Conservation (phyloP, 1,140 invertebrate species). For the Phymastichus coffea region DNA sequence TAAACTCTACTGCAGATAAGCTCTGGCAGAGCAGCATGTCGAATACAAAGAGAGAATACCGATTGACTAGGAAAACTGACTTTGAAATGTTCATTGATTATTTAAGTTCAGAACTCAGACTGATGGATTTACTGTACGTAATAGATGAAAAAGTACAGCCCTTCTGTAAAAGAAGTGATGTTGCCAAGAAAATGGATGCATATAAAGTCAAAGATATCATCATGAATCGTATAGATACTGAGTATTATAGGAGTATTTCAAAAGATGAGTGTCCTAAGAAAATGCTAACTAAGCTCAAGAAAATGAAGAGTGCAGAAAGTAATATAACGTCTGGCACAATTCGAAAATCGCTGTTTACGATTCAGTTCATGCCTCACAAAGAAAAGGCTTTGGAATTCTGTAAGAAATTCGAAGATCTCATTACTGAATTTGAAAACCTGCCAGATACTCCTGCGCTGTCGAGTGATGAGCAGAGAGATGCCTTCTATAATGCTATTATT, state of each 20-base stretch:
- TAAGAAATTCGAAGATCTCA: slow-evolving; percentile 1
- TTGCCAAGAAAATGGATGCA: slow-evolving; percentile 16
- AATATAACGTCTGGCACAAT: neutral
- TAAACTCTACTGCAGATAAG: no score
- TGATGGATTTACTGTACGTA: neutral
- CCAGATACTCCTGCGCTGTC: neutral
- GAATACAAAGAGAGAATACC: neutral
- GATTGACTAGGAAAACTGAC: neutral
- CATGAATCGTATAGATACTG: slow-evolving; percentile 15
- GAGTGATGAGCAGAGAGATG: slow-evolving; percentile 21
- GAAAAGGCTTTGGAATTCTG: slow-evolving; percentile 11
- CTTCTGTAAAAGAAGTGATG: neutral
- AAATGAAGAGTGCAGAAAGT: slow-evolving; percentile 10
- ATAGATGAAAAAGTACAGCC: slow-evolving; percentile 7
- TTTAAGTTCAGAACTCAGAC: slow-evolving; percentile 4
- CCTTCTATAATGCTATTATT: slow-evolving; percentile 24
- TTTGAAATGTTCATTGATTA: slow-evolving; percentile 7
- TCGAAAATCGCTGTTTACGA: slow-evolving; percentile 7
- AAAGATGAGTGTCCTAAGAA: neutral
- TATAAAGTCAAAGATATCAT: slow-evolving; percentile 27
- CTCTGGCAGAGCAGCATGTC: no score
- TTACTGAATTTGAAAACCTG: slow-evolving; percentile 1
- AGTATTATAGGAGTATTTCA: slow-evolving; percentile 8
- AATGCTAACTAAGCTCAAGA: slow-evolving; percentile 6
- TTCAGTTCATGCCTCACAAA: slow-evolving; percentile 1